phyloP scores from a whole-genome alignment of 2,113 vertebrate genomes.

The Rallus limicola region DNA sequence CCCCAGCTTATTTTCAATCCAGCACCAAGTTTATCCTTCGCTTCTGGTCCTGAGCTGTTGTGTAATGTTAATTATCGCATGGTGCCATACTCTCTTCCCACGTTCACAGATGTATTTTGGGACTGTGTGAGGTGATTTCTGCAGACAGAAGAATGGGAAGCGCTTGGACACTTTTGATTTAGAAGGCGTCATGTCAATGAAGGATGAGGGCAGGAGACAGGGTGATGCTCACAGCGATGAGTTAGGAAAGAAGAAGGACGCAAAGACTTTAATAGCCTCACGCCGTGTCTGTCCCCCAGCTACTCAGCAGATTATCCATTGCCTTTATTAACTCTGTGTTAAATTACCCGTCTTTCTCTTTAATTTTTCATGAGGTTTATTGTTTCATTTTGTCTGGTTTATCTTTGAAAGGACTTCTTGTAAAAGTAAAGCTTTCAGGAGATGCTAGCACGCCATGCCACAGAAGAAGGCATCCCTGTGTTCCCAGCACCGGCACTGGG shows the following conservation, averaged over 20 bases:
- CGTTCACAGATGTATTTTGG: not conserved
- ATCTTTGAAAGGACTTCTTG: not conserved
- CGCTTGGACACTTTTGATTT: not conserved
- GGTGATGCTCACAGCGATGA: not conserved
- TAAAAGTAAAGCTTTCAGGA: not conserved
- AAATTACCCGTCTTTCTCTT: not conserved
- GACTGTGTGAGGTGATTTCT: not conserved
- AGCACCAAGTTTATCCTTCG: not conserved
- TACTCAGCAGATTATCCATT: not conserved
- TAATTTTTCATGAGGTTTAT: not conserved
- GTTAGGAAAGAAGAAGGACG: not conserved
- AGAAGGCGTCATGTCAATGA: rapidly evolving
- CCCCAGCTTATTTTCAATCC: not conserved
- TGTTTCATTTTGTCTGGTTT: not conserved
- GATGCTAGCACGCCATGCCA: rapidly evolving
- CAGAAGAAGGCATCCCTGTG: not conserved
- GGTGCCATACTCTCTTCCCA: not conserved
- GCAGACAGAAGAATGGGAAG: not conserved
- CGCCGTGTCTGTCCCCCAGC: not conserved
- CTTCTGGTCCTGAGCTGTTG: constrained; percentile 2
- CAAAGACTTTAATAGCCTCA: not conserved
- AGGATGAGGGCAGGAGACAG: not conserved
- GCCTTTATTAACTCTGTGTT: constrained; percentile 18
- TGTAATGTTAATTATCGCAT: not conserved
- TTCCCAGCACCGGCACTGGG: not conserved